Evolutionary conservation across 2,797 vertebrate genomes (phyloP), one percentile per base, ranked within the genome.

Genomic region (Pseudotriccus pelzelni): DNA sequence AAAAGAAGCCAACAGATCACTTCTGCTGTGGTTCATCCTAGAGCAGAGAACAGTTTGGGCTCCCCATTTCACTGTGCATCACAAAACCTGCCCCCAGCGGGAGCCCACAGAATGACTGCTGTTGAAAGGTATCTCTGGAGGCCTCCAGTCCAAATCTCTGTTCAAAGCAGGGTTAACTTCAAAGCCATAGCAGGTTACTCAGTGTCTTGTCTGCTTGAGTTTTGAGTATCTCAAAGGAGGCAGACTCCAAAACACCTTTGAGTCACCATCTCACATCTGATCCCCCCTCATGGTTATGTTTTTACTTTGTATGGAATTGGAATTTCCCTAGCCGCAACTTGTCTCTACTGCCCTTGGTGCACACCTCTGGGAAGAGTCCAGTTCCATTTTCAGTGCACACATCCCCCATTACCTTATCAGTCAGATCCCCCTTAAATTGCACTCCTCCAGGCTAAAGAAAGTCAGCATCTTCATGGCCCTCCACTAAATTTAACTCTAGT

Each of bases 21-120:
- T 83, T 46, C 47, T 86, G 87, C 53, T 46, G 46, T 89, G 77
- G 86, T 83, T 88, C 92, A 89, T 69, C 52, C 77, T 32, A 24
- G 59, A 6, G 10, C n/a, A 93, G 43, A 69, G 50, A 82, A 89
- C 7, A 78, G 74, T 66, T 64, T 87, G 82, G 84, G 74, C 63
- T 96, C 39, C 43, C 50, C 50, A 20, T 36, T 62, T 39, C 9
- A 1, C 28, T 3, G 4, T 41, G 52, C 5, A 0, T 83, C 78
- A 84, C 75, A 72, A 44, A 87, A 73, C 39, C 68, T 82, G 63
- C 17, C 47, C 16, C 36, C 82, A 46, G 43, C n/a, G 37, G 82
- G 59, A 93, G 44, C 32, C 44, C 55, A 76, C 77, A 82, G 76
- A 77, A 60, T 6, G 14, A 66, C 30, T 41, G 47, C 17, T 43